Evolutionary conservation across 2,888 invertebrate species (phyloP).

Genomic region (Poecilobothrus nobilitatus): DNA sequence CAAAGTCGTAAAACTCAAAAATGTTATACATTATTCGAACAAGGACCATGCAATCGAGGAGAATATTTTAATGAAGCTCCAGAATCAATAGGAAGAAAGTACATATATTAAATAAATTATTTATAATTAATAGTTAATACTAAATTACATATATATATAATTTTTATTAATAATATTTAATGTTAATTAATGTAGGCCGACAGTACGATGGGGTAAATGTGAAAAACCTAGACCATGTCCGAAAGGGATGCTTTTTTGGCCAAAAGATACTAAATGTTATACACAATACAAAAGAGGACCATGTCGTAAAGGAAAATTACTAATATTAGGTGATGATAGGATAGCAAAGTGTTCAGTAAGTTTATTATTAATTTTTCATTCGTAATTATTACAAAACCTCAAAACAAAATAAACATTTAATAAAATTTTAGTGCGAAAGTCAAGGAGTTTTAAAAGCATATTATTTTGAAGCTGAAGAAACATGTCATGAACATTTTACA

Average conservation of each 20-base stretch:
- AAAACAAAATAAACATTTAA: background rate
- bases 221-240: constrained; percentile 56
- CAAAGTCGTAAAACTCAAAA: constrained; percentile 58
- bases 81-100: constrained; percentile 30
- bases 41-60: constrained; percentile 63
- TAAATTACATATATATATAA: too few species aligned
- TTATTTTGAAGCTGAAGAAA: constrained; percentile 54
- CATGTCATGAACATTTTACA: constrained; percentile 73
- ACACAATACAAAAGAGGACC: constrained; percentile 62
- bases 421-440: constrained; percentile 46
- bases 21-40: constrained; percentile 65
- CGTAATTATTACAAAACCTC: constrained; percentile 4
- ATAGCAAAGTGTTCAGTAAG: constrained; percentile 58
- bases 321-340: constrained; percentile 52
- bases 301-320: constrained; percentile 63
- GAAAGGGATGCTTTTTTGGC: constrained; percentile 64
- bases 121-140: too few species aligned
- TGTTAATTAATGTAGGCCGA: background rate
- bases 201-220: constrained; percentile 53
- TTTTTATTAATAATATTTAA: too few species aligned
- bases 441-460: constrained; percentile 48
- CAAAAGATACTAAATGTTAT: constrained; percentile 67
- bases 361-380: constrained; percentile 25
- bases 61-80: constrained; percentile 67
- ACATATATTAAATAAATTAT: background rate